Percentiles rank a stretch among this genome's conserved stretches.
phyloP scores from a whole-genome alignment of 2,797 vertebrate species.

The Myioborus melanocephalus region DNA sequence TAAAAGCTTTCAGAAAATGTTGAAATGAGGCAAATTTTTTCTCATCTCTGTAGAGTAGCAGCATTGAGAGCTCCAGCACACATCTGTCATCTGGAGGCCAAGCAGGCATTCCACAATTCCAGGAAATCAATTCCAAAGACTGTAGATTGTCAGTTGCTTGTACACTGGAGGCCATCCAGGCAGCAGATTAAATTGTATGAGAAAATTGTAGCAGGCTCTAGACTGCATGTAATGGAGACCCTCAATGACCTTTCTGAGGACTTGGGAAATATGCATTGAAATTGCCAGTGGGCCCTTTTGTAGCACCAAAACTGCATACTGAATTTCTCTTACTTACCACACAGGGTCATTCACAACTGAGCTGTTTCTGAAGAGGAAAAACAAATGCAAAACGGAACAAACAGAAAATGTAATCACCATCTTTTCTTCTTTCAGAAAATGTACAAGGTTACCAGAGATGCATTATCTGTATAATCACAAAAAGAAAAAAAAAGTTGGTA shows the following conservation, averaged over 20 bases:
- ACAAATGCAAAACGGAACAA: neutral
- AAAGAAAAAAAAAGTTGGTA: neutral
- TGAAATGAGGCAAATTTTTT: conserved; percentile 36
- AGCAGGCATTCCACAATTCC: conserved; percentile 55
- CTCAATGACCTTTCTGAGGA: conserved; percentile 39
- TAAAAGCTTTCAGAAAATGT: conserved; percentile 38
- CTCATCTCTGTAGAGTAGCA: conserved; percentile 29
- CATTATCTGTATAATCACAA: neutral
- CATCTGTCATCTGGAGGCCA: conserved; percentile 71
- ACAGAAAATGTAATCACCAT: neutral
- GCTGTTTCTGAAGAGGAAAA: conserved; percentile 34
- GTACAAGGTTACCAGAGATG: neutral
- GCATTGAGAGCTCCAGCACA: conserved; percentile 39
- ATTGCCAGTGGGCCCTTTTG: conserved; percentile 11
- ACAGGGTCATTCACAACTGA: conserved; percentile 23
- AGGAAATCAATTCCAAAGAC: conserved; percentile 75
- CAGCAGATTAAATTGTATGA: conserved; percentile 74
- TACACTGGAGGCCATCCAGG: conserved; percentile 62
- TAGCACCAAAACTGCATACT: conserved; percentile 12
- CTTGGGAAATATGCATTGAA: conserved; percentile 50
- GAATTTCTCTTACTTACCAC: conserved; percentile 28
- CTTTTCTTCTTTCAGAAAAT: neutral
- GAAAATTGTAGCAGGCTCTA: conserved; percentile 59
- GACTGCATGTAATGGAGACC: conserved; percentile 47
- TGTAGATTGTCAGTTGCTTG: conserved; percentile 54